Conservation (phyloP, 2,113 vertebrate genomes). For the Dicrurus megarhynchus region DNA sequence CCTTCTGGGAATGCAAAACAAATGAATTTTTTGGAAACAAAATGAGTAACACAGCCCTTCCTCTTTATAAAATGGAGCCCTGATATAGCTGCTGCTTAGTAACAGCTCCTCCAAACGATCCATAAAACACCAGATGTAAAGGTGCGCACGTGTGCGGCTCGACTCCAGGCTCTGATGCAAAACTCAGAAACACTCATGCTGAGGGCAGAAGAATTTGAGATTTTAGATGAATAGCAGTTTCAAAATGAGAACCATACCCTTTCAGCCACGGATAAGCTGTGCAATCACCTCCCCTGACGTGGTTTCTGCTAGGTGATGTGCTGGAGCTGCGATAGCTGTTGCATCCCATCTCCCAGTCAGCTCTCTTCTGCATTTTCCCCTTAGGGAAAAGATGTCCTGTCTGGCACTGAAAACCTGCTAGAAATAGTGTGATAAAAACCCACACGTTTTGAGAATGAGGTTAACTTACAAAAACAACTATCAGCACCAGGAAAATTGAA, state of each 20-base stretch:
- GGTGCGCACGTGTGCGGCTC: constrained; percentile 22
- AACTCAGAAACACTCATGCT: constrained; percentile 14
- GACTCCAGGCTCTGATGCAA: constrained; percentile 2
- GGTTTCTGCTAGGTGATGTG: not conserved
- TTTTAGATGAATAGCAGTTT: constrained; percentile 3
- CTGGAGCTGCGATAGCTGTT: not conserved
- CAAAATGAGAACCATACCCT: constrained; percentile 47
- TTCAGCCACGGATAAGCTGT: not conserved
- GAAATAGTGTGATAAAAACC: not conserved
- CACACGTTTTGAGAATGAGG: not conserved
- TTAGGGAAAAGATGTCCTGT: not conserved
- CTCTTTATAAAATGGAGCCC: constrained; percentile 53
- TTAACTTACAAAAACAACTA: not conserved
- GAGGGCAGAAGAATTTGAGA: not conserved
- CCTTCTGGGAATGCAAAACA: constrained; percentile 64
- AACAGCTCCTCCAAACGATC: constrained; percentile 24
- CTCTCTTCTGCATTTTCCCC: not conserved
- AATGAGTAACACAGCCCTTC: constrained; percentile 47
- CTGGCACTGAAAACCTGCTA: not conserved
- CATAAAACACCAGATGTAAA: constrained; percentile 57
- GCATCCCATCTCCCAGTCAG: not conserved
- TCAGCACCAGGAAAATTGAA: not conserved
- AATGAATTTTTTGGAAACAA: constrained; percentile 64
- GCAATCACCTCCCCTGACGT: not conserved
- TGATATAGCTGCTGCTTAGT: constrained; percentile 40